Percentiles rank a stretch among this genome's conserved stretches.
Evolutionary conservation across 1,140 invertebrate genomes (phyloP).

Genomic region (Diabrotica virgifera): DNA sequence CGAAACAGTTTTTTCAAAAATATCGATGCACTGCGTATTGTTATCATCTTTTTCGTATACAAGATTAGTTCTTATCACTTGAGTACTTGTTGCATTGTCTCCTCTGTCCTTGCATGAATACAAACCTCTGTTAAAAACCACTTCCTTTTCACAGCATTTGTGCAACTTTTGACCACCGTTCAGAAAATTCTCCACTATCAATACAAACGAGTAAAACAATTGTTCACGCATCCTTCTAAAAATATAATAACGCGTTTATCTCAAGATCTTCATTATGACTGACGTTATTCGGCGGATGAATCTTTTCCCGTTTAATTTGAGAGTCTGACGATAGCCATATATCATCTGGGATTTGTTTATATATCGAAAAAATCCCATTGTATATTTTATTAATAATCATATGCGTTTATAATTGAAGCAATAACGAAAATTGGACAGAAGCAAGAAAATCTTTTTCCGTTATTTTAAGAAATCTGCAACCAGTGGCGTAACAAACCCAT

Average conservation of each 20-base stretch:
- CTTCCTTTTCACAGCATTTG: background rate
- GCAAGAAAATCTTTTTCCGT: too few species aligned
- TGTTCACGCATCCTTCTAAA: conserved; percentile 1
- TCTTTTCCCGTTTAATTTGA: background rate
- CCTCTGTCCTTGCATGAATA: background rate
- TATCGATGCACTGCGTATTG: background rate
- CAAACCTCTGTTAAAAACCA: background rate
- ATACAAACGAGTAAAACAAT: too few species aligned
- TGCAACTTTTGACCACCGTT: background rate
- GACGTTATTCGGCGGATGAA: background rate
- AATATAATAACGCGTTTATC: background rate
- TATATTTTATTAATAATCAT: conserved; percentile 11
- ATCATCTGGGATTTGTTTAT: conserved; percentile 3
- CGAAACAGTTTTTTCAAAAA: conserved; percentile 1
- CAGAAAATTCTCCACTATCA: too few species aligned
- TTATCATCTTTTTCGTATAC: too few species aligned
- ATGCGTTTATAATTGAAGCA: background rate
- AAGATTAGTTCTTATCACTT: too few species aligned
- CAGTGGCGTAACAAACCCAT: too few species aligned
- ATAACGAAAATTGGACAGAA: too few species aligned
- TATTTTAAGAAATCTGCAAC: too few species aligned
- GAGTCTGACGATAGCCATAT: conserved; percentile 7
- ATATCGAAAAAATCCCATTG: conserved; percentile 5
- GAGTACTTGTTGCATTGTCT: too few species aligned
- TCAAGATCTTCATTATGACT: background rate